These are phyloP conservation scores for Dermatemys mawii DNA, from an alignment of 2,113 vertebrate genomes.

Conservation along the genomic window DNA sequence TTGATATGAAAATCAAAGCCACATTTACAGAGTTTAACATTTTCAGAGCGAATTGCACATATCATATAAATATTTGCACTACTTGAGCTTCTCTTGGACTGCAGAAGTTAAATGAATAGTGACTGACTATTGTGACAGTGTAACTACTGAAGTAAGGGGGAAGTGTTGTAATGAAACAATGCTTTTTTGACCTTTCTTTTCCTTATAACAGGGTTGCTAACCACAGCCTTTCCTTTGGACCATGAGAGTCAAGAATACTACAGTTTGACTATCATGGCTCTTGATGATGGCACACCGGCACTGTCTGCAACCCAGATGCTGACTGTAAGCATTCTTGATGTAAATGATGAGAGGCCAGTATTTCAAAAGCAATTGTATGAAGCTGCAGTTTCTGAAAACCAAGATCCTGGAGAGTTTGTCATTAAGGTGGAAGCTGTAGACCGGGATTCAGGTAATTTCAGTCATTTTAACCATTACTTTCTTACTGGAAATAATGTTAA, in stretches of 20 bases:
- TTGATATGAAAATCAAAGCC: background rate
- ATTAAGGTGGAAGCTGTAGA: slow-evolving; percentile 85
- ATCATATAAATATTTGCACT: background rate
- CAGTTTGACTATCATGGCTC: slow-evolving; percentile 80
- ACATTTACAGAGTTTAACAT: background rate
- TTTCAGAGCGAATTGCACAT: background rate
- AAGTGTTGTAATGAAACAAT: rapidly evolving
- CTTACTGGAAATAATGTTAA: background rate
- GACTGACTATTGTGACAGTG: background rate
- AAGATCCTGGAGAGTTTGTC: slow-evolving; percentile 80
- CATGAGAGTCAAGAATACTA: slow-evolving; percentile 80
- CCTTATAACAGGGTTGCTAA: slow-evolving; percentile 82
- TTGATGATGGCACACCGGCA: slow-evolving; percentile 82
- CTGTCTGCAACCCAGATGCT: slow-evolving; percentile 88
- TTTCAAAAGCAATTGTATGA: slow-evolving; percentile 84
- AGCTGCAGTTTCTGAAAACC: slow-evolving; percentile 85
- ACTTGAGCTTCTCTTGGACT: background rate
- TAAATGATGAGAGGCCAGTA: slow-evolving; percentile 86
- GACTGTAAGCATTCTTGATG: slow-evolving; percentile 84
- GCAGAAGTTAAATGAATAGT: background rate
- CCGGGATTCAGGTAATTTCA: slow-evolving; percentile 86
- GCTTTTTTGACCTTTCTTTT: background rate
- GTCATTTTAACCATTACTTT: background rate
- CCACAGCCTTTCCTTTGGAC: slow-evolving; percentile 82
- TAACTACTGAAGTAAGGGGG: background rate